A percentile compares a stretch with the other conserved stretches of the same genome.
Conservation (phyloP, 2,888 invertebrate genomes). For the Chaetogeoica ovagalla region DNA sequence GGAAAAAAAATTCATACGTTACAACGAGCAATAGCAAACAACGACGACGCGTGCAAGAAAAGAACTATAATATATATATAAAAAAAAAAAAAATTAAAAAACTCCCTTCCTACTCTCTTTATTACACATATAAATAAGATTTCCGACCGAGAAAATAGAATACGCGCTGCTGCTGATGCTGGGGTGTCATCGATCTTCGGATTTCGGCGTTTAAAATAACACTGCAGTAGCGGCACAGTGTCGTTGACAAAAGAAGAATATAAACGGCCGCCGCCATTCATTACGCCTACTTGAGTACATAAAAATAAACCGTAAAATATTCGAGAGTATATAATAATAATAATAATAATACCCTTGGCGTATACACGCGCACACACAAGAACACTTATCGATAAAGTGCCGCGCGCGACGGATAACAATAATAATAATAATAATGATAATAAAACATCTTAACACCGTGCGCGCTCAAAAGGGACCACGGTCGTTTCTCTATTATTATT, state of each 20-base stretch:
- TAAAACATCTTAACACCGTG: not conserved
- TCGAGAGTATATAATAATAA: not conserved
- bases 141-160: constrained; percentile 12
- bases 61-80: not conserved
- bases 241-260: constrained; percentile 4
- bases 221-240: constrained; percentile 23
- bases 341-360: not conserved
- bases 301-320: not conserved
- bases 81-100: not conserved
- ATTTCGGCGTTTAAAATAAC: constrained; percentile 35
- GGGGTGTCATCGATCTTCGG: constrained; percentile 41
- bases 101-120: not conserved
- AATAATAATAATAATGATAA: not conserved
- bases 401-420: not conserved
- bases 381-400: constrained; percentile 19
- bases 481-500: constrained; percentile 1
- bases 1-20: too few species aligned
- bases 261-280: constrained; percentile 36
- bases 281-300: constrained; percentile 16
- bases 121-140: not conserved
- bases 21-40: too few species aligned
- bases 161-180: not conserved
- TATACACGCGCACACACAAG: not conserved
- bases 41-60: too few species aligned
- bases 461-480: not conserved